These are phyloP conservation scores for Acrobasis repandana DNA, from an alignment of 2,888 invertebrate genomes.

Conservation along the genomic window DNA sequence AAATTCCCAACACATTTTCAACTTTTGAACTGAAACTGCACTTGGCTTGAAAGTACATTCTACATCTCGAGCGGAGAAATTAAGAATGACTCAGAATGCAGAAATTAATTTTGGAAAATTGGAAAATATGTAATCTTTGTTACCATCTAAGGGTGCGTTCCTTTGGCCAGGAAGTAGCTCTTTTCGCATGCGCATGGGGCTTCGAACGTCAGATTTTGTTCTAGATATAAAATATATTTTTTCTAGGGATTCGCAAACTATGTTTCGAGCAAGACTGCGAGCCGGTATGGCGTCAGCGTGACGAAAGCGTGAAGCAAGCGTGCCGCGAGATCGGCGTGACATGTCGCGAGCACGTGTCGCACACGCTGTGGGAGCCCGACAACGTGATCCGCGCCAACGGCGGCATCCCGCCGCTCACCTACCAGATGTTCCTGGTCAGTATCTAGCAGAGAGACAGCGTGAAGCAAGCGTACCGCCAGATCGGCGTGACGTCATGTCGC, in stretches of 20 bases:
- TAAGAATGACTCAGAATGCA: too few relatives aligned
- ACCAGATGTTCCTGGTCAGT: slow-evolving; percentile 86
- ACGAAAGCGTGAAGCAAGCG: slow-evolving; percentile 79
- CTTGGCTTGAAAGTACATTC: too few relatives aligned
- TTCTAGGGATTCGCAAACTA: slow-evolving; percentile 70
- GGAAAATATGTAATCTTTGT: too few relatives aligned
- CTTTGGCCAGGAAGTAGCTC: too few relatives aligned
- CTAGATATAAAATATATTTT: background rate
- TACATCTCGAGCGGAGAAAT: too few relatives aligned
- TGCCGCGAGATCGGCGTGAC: slow-evolving; percentile 82
- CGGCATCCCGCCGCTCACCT: slow-evolving; percentile 87
- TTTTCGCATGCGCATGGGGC: too few relatives aligned
- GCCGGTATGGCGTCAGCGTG: slow-evolving; percentile 86
- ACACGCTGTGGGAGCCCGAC: slow-evolving; percentile 88
- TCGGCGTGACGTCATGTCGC: background rate
- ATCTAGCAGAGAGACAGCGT: background rate
- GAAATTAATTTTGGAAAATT: too few relatives aligned
- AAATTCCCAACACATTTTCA: too few relatives aligned
- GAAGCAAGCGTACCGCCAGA: background rate
- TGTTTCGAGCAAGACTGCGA: slow-evolving; percentile 88
- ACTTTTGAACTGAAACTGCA: too few relatives aligned
- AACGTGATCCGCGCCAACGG: slow-evolving; percentile 86
- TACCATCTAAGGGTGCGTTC: too few relatives aligned
- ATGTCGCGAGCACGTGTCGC: slow-evolving; percentile 85
- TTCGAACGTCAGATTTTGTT: background rate